Conservation (phyloP, 53 echinoderm and acorn worm species). For the Apostichopus leukothele region DNA sequence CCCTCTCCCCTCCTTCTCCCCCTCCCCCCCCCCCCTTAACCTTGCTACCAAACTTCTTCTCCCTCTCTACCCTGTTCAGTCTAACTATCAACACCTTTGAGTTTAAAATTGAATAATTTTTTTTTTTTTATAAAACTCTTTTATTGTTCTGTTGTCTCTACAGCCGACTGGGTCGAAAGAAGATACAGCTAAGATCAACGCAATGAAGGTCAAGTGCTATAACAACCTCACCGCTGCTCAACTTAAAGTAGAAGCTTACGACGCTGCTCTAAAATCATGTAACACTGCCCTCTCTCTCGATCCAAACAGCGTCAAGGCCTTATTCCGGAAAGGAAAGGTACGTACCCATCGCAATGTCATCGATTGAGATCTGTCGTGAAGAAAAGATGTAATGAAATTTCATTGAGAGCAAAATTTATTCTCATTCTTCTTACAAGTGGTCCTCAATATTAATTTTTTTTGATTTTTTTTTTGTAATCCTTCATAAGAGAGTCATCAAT, state of each 20-base stretch:
- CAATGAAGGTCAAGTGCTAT: slow-evolving; percentile 25
- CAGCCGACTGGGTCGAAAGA: slow-evolving; percentile 32
- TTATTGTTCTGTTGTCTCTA: neutral
- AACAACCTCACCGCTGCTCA: slow-evolving; percentile 96
- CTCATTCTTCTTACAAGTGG: too few species aligned
- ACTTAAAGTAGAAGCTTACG: slow-evolving; percentile 89
- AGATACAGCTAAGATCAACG: slow-evolving; percentile 13
- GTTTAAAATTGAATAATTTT: too few species aligned
- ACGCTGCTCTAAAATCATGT: slow-evolving; percentile 87
- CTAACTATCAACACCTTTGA: too few species aligned
- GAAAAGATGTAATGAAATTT: too few species aligned
- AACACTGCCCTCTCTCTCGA: slow-evolving; percentile 64
- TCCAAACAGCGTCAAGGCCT: slow-evolving; percentile 87
- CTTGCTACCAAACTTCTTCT: too few species aligned
- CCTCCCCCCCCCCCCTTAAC: too few species aligned
- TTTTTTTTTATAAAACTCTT: too few species aligned
- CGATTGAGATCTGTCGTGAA: too few species aligned
- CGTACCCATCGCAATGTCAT: neutral
- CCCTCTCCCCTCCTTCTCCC: too few species aligned
- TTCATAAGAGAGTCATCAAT: neutral
- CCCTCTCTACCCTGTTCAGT: too few species aligned
- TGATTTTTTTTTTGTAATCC: neutral
- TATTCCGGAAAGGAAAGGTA: slow-evolving; percentile 97
- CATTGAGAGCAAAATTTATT: too few species aligned
- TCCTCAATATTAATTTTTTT: too few species aligned